These are phyloP conservation scores for Dicyrtomina minuta DNA, from an alignment of 2,888 invertebrate species.

Conservation along the genomic window DNA sequence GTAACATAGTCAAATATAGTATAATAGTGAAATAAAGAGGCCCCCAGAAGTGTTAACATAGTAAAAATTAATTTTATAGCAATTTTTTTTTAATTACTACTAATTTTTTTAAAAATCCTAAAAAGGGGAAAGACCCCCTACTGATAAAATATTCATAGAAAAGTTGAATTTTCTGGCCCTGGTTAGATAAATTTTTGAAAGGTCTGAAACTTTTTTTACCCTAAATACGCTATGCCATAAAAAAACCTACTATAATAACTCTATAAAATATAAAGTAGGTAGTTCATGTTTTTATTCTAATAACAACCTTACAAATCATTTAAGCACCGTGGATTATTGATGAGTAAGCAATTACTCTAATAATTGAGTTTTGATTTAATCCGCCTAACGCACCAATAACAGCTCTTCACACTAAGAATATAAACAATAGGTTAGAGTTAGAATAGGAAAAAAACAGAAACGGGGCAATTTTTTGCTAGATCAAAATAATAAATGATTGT, in stretches of 20 bases:
- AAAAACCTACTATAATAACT: conserved; percentile 13
- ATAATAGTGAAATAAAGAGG: conserved; percentile 8
- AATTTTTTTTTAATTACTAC: no score
- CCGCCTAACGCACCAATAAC: conserved; percentile 37
- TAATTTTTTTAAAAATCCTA: no score
- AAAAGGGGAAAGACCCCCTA: conserved; percentile 40
- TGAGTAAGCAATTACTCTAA: conserved; percentile 41
- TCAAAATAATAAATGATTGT: conserved; percentile 33
- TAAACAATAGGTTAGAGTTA: no score
- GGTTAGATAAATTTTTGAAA: background rate
- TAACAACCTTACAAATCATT: conserved; percentile 28
- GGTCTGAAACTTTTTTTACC: no score
- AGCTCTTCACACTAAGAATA: no score
- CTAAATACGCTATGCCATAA: conserved; percentile 7
- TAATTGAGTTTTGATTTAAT: conserved; percentile 37
- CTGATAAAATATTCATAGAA: conserved; percentile 31
- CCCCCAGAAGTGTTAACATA: no score
- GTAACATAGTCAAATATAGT: conserved; percentile 6
- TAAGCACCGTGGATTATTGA: conserved; percentile 41
- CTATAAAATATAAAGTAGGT: conserved; percentile 40
- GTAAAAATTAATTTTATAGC: conserved; percentile 21
- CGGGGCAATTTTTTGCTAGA: conserved; percentile 45
- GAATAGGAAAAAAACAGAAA: conserved; percentile 29
- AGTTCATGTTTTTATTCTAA: conserved; percentile 18
- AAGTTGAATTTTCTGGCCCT: conserved; percentile 13